Conservation (phyloP, 2,113 vertebrate species). For the Cepphus grylle region DNA sequence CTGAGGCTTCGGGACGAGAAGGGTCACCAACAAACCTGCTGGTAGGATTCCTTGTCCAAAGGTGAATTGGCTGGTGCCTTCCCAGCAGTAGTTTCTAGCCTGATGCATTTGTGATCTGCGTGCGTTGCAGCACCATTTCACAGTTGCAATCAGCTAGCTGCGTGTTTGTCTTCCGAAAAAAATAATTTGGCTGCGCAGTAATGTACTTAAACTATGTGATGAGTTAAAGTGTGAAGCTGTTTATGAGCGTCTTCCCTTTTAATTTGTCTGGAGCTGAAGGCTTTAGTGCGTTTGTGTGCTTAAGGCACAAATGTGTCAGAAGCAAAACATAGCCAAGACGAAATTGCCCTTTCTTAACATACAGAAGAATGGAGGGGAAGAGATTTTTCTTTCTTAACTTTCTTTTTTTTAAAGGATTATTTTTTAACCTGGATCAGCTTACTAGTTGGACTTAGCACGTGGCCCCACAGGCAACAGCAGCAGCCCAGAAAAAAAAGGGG, state of each 20-base stretch:
- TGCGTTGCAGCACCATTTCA: background rate
- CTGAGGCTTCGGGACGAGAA: background rate
- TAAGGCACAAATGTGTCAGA: background rate
- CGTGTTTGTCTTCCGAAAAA: background rate
- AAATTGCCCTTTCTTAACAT: background rate
- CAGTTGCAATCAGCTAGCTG: background rate
- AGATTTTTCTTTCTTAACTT: background rate
- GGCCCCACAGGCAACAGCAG: background rate
- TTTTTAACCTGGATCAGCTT: background rate
- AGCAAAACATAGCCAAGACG: background rate
- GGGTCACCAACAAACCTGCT: background rate
- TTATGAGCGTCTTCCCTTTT: background rate
- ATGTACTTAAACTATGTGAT: background rate
- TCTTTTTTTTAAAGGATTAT: background rate
- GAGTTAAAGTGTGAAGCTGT: conserved; percentile 30
- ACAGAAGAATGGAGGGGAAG: background rate
- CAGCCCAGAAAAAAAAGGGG: background rate
- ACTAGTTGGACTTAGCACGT: background rate
- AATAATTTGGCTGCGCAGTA: background rate
- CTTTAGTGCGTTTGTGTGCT: background rate
- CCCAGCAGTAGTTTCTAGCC: background rate
- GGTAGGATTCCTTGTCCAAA: background rate
- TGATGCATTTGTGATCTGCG: background rate
- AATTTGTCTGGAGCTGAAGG: background rate
- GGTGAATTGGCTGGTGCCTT: background rate